Percentiles rank a stretch among this genome's conserved stretches.
phyloP scores from a whole-genome alignment of 2,888 invertebrate genomes.

The Clostera curtula region DNA sequence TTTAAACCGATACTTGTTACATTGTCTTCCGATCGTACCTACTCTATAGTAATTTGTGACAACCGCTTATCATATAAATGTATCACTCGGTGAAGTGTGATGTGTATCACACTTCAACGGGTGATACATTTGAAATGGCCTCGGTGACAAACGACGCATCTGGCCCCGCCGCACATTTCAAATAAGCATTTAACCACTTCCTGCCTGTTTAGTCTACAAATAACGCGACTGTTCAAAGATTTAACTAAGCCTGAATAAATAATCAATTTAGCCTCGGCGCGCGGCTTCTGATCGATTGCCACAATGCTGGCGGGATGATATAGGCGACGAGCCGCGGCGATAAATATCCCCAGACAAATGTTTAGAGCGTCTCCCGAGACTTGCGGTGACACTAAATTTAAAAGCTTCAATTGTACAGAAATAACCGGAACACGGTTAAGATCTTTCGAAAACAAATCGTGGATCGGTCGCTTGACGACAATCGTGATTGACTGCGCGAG shows the following conservation, averaged over 20 bases:
- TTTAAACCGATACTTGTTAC: too few species aligned
- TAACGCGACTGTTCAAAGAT: constrained; percentile 59
- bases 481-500: constrained; percentile 73
- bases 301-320: constrained; percentile 70
- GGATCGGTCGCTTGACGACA: constrained; percentile 70
- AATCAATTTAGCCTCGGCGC: constrained; percentile 65
- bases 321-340: constrained; percentile 63
- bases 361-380: constrained; percentile 67
- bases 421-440: constrained; percentile 73
- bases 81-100: constrained; percentile 5
- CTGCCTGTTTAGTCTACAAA: constrained; percentile 60
- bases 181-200: constrained; percentile 57
- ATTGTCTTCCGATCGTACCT: too few species aligned
- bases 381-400: constrained; percentile 74
- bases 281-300: constrained; percentile 70
- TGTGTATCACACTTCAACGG: constrained; percentile 15
- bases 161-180: constrained; percentile 36
- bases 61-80: constrained; percentile 2
- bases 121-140: constrained; percentile 29
- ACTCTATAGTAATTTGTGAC: not conserved
- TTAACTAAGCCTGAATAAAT: constrained; percentile 70
- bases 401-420: constrained; percentile 74
- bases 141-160: constrained; percentile 35
- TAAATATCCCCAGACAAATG: constrained; percentile 74
- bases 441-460: constrained; percentile 74